phyloP scores from a whole-genome alignment of 2,113 vertebrate genomes.

The Parotia lawesii region DNA sequence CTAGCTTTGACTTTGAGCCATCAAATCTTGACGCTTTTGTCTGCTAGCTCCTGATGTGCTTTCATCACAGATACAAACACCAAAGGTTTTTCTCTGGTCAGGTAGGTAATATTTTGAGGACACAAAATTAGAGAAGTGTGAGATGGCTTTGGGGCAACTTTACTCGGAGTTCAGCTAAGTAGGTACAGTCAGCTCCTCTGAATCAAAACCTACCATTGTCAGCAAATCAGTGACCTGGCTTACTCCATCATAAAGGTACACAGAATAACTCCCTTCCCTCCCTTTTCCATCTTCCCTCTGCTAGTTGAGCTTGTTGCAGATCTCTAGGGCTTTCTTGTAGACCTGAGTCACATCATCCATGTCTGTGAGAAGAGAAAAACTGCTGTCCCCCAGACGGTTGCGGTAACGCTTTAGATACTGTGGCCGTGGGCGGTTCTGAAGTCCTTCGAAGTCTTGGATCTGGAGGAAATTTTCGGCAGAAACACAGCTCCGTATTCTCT shows the following conservation, averaged over 20 bases:
- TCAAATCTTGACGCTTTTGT: neutral
- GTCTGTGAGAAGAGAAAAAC: conserved; percentile 93
- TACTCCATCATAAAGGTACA: conserved; percentile 67
- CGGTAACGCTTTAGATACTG: conserved; percentile 84
- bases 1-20: neutral
- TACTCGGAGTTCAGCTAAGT: conserved; percentile 4
- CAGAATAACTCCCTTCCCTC: conserved; percentile 28
- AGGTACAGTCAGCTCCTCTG: neutral
- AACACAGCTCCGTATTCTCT: conserved; percentile 89
- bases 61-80: neutral
- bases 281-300: neutral
- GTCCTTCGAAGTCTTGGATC: conserved; percentile 83
- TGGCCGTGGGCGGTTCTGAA: conserved; percentile 77
- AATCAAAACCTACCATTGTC: conserved; percentile 13
- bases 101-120: conserved; percentile 26
- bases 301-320: conserved; percentile 89
- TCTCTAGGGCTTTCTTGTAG: conserved; percentile 96
- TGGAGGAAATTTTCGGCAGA: conserved; percentile 90
- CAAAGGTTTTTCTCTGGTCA: conserved; percentile 13
- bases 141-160: conserved; percentile 15
- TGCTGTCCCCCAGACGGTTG: conserved; percentile 88
- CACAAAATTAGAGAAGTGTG: conserved; percentile 5
- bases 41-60: conserved; percentile 12
- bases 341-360: conserved; percentile 96
- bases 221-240: conserved; percentile 66